Base-by-base conservation (phyloP, 2,113 vertebrate species). In the Hippocampus comes region DNA sequence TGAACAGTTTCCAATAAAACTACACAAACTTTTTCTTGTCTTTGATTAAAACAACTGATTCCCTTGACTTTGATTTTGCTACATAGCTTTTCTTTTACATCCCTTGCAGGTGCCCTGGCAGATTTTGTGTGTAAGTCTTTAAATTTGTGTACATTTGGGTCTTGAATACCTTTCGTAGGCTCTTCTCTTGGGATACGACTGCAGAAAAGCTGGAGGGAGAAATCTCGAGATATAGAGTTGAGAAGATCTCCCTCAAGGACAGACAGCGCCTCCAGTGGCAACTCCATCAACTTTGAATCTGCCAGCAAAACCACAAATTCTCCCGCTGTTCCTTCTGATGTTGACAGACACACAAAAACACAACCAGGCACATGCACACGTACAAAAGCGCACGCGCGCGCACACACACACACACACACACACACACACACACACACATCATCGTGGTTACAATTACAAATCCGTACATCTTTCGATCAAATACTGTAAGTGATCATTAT, bases 171-270 rank as follows among this genome's bases (percentile, higher is more conserved):
- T 85, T 82, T 89, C 25, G 66, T 88, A 77, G 87, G 38, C 14
- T 89, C 77, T 1, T 88, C 78, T 84, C 70, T 81, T 51, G 77
- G 86, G 8, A 94, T 63, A 60, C 95, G 93, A 67, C 90, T 88
- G 82, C 94, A 88, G 42, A 96, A 87, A 34, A 95, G 73, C 73
- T 95, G 95, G 23, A 96, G 87, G 63, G 94, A 96, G 87, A 96
- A 94, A 82, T 96, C 95, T 84, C 94, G 91, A 20, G 92, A 94
- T 51, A 96, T 82, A 38, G 93, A 94, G 68, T 57, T 74, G 63
- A 95, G 65, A n/a, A 73, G 65, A 6, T 87, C 81, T 0, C 76
- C 82, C 75, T 84, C 90, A 72, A 96, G 92, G 74, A 93, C 15
- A 34, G 78, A 79, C 57, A 95, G 73, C 1, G 93, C 90, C 86